Conservation (phyloP, 2,888 invertebrate genomes). For the Cataglyphis altisquamis region DNA sequence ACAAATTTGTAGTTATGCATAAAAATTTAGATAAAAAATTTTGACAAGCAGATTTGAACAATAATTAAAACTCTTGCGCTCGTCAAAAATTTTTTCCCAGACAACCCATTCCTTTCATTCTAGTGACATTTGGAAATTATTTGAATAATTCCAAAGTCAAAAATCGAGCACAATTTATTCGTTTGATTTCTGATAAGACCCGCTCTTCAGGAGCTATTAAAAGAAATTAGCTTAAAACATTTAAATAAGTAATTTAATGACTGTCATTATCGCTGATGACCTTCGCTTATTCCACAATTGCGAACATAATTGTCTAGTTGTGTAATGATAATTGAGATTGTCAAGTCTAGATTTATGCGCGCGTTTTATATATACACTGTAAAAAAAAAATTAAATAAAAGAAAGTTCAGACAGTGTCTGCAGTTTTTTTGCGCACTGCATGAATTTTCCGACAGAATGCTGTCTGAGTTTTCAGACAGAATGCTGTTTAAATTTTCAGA, state of each 20-base stretch:
- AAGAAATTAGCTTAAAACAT: slow-evolving; percentile 36
- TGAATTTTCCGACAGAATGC: too few species aligned
- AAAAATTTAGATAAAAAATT: background rate
- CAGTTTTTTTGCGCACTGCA: too few species aligned
- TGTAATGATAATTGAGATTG: slow-evolving; percentile 23
- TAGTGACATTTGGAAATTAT: slow-evolving; percentile 6
- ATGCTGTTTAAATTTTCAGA: too few species aligned
- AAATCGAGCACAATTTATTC: background rate
- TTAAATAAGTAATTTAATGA: slow-evolving; percentile 24
- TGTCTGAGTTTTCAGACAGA: too few species aligned
- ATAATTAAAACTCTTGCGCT: slow-evolving; percentile 9
- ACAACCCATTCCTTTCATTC: background rate
- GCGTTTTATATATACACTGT: background rate
- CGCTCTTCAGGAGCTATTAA: slow-evolving; percentile 33
- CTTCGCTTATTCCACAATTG: background rate
- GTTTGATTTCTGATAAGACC: background rate
- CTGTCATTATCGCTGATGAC: slow-evolving; percentile 21
- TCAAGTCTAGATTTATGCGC: background rate
- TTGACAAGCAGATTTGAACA: background rate
- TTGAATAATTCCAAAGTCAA: slow-evolving; percentile 33
- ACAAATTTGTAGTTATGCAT: background rate
- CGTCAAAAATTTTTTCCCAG: slow-evolving; percentile 10
- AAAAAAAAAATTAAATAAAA: too few species aligned
- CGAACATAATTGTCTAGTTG: slow-evolving; percentile 1
- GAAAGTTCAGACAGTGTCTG: too few species aligned